Conservation (phyloP, 2,888 invertebrate genomes). For the Drosophila maculinotata region DNA sequence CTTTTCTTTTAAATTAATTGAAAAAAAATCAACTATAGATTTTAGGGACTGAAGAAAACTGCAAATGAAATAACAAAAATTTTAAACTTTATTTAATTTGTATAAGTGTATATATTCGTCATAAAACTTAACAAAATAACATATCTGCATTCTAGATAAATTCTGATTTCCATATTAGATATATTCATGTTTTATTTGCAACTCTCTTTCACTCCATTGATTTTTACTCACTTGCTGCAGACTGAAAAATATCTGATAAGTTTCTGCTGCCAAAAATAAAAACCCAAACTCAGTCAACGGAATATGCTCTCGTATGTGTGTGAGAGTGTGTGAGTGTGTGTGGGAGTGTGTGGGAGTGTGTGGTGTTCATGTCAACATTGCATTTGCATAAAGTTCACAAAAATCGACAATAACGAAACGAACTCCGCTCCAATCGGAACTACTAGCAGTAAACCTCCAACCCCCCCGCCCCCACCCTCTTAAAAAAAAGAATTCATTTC, state of each 20-base stretch:
- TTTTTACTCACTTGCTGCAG: conserved; percentile 22
- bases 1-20: no score
- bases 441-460: conserved; percentile 24
- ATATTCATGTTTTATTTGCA: conserved; percentile 35
- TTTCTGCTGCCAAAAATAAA: conserved; percentile 16
- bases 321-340: conserved; percentile 5
- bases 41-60: no score
- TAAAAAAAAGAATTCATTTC: conserved; percentile 14
- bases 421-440: conserved; percentile 32
- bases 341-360: conserved; percentile 15
- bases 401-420: conserved; percentile 47
- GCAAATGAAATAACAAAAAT: no score
- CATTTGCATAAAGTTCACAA: conserved; percentile 76
- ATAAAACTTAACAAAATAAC: no score
- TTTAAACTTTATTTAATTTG: no score
- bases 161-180: conserved; percentile 33
- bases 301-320: conserved; percentile 12
- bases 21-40: no score
- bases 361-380: conserved; percentile 61
- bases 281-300: conserved; percentile 28
- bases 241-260: conserved; percentile 55
- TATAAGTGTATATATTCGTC: no score
- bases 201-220: conserved; percentile 47
- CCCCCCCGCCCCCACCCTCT: no score
- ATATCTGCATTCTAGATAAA: background rate